Evolutionary conservation across 2,113 vertebrate species (phyloP).

Genomic region (Trematomus loennbergii): DNA sequence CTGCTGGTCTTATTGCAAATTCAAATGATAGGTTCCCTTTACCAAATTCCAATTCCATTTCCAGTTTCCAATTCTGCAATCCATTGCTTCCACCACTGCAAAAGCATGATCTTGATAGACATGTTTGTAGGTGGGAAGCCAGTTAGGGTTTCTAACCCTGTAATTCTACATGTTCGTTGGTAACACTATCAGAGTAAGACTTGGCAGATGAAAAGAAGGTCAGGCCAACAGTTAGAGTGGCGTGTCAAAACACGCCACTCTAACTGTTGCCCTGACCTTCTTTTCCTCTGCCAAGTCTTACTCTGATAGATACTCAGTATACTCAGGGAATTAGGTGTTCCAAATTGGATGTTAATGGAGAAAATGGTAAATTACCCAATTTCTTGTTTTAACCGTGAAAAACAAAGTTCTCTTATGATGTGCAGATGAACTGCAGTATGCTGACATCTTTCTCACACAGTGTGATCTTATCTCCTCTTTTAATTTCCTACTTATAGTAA

Average conservation of each 20-base stretch:
- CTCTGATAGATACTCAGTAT: neutral
- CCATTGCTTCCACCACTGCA: neutral
- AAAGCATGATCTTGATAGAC: too few relatives aligned
- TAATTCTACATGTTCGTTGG: neutral
- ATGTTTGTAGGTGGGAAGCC: too few relatives aligned
- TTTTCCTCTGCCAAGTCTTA: too few relatives aligned
- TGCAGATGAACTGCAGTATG: neutral
- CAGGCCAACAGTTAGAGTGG: too few relatives aligned
- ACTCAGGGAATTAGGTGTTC: neutral
- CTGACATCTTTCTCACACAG: neutral
- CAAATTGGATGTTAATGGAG: neutral
- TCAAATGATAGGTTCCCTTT: too few relatives aligned
- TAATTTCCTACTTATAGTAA: neutral
- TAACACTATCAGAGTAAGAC: too few relatives aligned
- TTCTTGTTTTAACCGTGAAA: neutral
- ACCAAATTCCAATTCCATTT: too few relatives aligned
- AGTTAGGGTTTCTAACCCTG: too few relatives aligned
- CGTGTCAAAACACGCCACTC: too few relatives aligned
- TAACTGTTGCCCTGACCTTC: too few relatives aligned
- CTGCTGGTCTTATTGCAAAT: too few relatives aligned
- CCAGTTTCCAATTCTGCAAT: neutral
- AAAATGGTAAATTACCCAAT: neutral
- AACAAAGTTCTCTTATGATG: neutral
- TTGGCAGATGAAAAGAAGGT: too few relatives aligned
- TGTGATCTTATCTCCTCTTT: neutral